Evolutionary conservation across 2,797 vertebrate genomes (phyloP).

Genomic region (Cossypha heuglini): DNA sequence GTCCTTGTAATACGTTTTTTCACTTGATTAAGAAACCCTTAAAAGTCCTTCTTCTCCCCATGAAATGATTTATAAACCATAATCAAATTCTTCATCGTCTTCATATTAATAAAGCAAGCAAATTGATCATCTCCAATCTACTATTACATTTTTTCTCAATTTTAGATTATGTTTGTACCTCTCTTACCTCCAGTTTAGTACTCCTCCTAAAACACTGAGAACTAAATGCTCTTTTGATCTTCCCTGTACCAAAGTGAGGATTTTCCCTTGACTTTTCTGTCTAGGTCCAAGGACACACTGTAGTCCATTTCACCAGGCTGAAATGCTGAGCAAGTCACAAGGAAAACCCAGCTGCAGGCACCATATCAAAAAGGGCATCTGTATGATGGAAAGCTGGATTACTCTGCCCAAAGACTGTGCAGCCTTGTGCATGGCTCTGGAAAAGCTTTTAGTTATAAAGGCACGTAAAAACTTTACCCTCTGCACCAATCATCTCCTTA

Average conservation of each 20-base stretch:
- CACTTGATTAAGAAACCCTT: slow-evolving; percentile 32
- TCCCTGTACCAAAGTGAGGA: neutral
- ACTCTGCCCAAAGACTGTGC: neutral
- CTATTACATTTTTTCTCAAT: neutral
- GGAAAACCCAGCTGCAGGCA: neutral
- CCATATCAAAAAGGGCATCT: neutral
- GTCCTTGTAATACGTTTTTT: neutral
- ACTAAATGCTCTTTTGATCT: neutral
- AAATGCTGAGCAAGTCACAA: neutral
- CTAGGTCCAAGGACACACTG: neutral
- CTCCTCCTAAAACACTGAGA: neutral
- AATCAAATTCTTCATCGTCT: slow-evolving; percentile 25
- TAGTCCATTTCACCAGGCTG: neutral
- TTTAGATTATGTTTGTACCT: neutral
- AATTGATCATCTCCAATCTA: neutral
- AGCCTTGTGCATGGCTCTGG: neutral
- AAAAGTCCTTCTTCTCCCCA: neutral
- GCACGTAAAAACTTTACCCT: neutral
- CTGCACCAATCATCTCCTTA: neutral
- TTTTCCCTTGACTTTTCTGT: neutral
- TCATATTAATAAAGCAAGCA: slow-evolving; percentile 30
- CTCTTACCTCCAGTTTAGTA: neutral
- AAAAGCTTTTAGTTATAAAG: neutral
- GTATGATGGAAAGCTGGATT: neutral
- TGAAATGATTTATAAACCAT: slow-evolving; percentile 15